Conservation (phyloP, 1,140 invertebrate species). For the Paramacrobiotus metropolitanus region DNA sequence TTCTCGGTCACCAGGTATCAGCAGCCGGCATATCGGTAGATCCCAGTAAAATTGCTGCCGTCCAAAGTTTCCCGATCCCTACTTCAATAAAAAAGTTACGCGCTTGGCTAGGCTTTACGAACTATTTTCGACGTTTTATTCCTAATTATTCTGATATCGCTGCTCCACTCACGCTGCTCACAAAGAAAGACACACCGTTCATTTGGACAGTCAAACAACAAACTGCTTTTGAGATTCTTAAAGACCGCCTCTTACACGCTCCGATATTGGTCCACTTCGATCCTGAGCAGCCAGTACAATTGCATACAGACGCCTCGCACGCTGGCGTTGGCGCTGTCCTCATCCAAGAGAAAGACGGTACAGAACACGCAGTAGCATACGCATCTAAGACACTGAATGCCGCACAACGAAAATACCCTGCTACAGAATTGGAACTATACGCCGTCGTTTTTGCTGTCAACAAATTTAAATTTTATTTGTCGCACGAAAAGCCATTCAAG, state of each 20-base stretch:
- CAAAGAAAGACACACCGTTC: background rate
- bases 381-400: no score
- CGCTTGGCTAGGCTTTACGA: background rate
- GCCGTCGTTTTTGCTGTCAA: no score
- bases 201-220: background rate
- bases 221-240: background rate
- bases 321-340: background rate
- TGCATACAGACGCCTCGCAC: background rate
- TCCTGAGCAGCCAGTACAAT: background rate
- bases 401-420: no score
- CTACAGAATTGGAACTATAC: no score
- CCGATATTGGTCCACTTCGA: background rate
- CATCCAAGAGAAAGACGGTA: no score
- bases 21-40: background rate
- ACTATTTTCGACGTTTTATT: background rate
- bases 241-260: background rate
- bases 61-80: background rate
- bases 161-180: background rate
- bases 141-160: background rate
- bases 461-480: no score
- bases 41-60: background rate
- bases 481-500: no score
- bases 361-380: no score
- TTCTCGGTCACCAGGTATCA: background rate
- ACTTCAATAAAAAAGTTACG: background rate